A percentile compares a stretch with the other conserved stretches of the same genome.
These are phyloP conservation scores for Myopa tessellatipennis DNA, from an alignment of 2,888 invertebrate genomes.

Conservation along the genomic window DNA sequence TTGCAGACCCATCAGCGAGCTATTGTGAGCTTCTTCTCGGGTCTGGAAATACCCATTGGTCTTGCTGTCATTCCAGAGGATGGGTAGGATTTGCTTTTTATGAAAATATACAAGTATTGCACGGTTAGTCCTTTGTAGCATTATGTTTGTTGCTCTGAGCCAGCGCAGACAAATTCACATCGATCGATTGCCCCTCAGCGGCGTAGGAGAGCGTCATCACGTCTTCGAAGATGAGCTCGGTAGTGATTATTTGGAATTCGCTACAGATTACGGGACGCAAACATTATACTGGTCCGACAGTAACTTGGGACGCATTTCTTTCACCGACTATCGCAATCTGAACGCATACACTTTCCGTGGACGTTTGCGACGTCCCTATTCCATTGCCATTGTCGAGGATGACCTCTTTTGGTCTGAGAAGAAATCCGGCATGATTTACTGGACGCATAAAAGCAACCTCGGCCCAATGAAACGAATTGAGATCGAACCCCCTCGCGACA, in stretches of 20 bases:
- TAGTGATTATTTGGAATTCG: slow-evolving; percentile 64
- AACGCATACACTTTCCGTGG: slow-evolving; percentile 69
- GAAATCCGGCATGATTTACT: slow-evolving; percentile 72
- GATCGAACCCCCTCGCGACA: slow-evolving; percentile 55
- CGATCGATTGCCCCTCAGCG: slow-evolving; percentile 78
- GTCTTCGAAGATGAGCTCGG: slow-evolving; percentile 64
- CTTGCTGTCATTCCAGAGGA: slow-evolving; percentile 72
- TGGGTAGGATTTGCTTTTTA: slow-evolving; percentile 52
- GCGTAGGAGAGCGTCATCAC: slow-evolving; percentile 68
- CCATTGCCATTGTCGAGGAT: slow-evolving; percentile 73
- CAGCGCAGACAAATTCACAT: slow-evolving; percentile 71
- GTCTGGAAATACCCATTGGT: slow-evolving; percentile 75
- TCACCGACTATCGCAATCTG: slow-evolving; percentile 73
- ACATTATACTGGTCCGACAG: slow-evolving; percentile 78
- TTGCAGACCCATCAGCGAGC: slow-evolving; percentile 72
- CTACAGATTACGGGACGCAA: slow-evolving; percentile 69
- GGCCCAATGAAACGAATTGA: slow-evolving; percentile 61
- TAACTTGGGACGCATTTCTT: slow-evolving; percentile 75
- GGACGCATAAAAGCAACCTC: slow-evolving; percentile 70
- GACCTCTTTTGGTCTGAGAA: slow-evolving; percentile 79
- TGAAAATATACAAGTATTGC: neutral
- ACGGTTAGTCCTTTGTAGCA: slow-evolving; percentile 64
- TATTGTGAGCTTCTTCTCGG: slow-evolving; percentile 72
- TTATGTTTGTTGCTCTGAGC: slow-evolving; percentile 75
- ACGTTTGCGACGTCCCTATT: slow-evolving; percentile 70